Base-by-base conservation (phyloP, 2,113 vertebrate genomes). In the Marmota monax region DNA sequence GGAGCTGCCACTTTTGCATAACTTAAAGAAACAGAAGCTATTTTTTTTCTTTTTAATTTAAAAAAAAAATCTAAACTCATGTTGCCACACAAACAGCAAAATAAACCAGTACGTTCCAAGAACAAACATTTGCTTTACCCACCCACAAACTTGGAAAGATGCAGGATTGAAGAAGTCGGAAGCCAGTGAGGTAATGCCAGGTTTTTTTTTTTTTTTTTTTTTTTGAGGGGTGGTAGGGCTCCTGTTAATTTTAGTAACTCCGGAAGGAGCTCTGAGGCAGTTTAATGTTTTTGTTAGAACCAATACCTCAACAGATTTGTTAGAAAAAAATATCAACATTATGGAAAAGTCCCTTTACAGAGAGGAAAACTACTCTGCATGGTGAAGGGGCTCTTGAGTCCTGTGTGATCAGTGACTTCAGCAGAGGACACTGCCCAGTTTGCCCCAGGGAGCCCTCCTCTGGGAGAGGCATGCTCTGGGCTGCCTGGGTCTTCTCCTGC, bases 21-120 rank as follows among this genome's bases (percentile, higher is more conserved):
- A 51, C 45, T 61, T 87, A 92, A 1, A 88, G 93, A 69, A 94
- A 39, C 42, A 88, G 80, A 56, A 92, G 67, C 56, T 7, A 1
- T 77, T 51, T 84, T 92, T 42, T 63, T 18, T 37, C 67, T 95
- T 27, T n/a, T 22, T 2, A 45, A 78, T 51, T 25, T 17, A 70
- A 37, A 32, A 89, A 88, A 48, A 48, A 80, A 53, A 51, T 85
- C 88, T 92, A 77, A 74, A 65, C 42, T 85, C 37, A 29, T 94
- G 82, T 96, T 96, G 95, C 94, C 78, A 94, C 82, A 97, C 93
- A 97, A 80, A 91, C 93, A 96, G 7, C 88, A 90, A 90, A 92
- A 84, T 84, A 72, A 95, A 39, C 42, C n/a, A 14, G 61, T 76
- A 0, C 37, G 73, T 94, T 95, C 48, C 72, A 67, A 90, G 93